Evolutionary conservation across 1,140 invertebrate species (phyloP).

Genomic region (Trachelipus rathkii): DNA sequence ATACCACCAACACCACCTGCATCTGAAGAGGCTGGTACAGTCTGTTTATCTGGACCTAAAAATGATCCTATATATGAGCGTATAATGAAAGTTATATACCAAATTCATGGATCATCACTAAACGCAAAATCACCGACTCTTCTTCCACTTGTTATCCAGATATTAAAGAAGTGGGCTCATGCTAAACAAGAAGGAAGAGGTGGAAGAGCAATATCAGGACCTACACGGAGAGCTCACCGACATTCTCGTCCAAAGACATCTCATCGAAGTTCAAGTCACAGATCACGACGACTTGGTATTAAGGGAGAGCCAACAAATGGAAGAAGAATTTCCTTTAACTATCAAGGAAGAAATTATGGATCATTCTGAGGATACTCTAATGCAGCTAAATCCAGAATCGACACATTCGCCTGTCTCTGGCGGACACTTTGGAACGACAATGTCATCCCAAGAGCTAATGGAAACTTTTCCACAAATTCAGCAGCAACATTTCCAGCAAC

Average conservation of each 20-base stretch:
- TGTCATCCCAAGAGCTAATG: not conserved
- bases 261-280: not conserved
- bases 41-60: not conserved
- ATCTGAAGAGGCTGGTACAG: not conserved
- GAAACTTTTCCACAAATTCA: not conserved
- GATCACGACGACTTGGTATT: not conserved
- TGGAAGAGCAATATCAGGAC: not conserved
- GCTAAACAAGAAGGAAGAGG: not conserved
- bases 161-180: not conserved
- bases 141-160: not conserved
- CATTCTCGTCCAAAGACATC: not conserved
- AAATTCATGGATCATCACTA: not conserved
- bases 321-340: not conserved
- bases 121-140: not conserved
- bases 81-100: not conserved
- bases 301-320: not conserved
- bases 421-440: not conserved
- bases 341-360: not conserved
- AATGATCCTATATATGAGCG: not conserved
- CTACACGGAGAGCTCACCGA: not conserved
- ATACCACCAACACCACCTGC: not conserved
- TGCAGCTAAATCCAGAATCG: not conserved
- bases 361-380: not conserved
- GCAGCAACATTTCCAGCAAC: not conserved
- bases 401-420: not conserved